Evolutionary conservation across 2,888 invertebrate genomes (phyloP).

Genomic region (Caenorhabditis plicata): DNA sequence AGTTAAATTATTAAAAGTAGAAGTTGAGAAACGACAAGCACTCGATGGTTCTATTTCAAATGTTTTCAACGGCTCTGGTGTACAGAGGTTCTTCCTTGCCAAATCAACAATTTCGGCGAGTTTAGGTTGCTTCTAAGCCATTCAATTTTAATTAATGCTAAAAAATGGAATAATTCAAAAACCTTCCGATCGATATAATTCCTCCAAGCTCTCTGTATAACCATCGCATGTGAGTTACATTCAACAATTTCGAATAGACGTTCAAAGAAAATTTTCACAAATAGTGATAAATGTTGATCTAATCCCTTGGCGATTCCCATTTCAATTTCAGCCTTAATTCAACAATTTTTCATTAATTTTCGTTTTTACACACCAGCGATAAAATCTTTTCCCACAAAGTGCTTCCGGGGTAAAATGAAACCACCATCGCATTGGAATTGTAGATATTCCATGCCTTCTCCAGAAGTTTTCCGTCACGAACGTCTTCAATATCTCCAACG

Average conservation of each 20-base stretch:
- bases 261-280: conserved; percentile 23
- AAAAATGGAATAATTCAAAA: too few species aligned
- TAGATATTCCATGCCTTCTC: conserved; percentile 3
- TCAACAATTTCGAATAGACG: conserved; percentile 1
- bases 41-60: background rate
- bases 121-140: conserved; percentile 11
- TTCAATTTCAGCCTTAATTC: conserved; percentile 7
- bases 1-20: conserved; percentile 11
- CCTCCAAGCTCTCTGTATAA: conserved; percentile 1
- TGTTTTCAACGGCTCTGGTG: background rate
- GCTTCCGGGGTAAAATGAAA: conserved; percentile 3
- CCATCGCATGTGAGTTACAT: conserved; percentile 3
- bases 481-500: conserved; percentile 13
- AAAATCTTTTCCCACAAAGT: conserved; percentile 18
- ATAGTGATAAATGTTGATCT: conserved; percentile 16
- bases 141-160: too few species aligned
- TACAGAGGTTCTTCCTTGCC: background rate
- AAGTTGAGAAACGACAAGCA: background rate
- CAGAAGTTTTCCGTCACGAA: conserved; percentile 9
- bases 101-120: conserved; percentile 1
- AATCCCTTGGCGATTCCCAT: conserved; percentile 11
- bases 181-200: background rate
- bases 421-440: background rate
- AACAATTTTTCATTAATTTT: background rate
- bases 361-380: background rate